phyloP scores from a whole-genome alignment of 2,797 vertebrate species.

The Chelon auratus region DNA sequence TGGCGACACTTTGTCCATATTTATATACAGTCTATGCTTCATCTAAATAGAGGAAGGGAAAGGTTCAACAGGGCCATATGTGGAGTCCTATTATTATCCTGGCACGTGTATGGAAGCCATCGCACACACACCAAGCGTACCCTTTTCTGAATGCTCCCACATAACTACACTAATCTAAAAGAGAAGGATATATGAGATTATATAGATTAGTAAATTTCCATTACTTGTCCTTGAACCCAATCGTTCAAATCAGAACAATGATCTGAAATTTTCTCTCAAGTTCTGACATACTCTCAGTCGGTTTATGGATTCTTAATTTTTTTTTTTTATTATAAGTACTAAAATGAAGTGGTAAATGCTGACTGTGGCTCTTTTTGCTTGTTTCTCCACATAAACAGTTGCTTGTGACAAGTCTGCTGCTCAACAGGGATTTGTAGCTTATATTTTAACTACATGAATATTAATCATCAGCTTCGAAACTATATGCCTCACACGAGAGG shows the following conservation, averaged over 20 bases:
- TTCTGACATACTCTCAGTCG: conserved; percentile 8
- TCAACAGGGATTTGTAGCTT: conserved; percentile 68
- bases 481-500: conserved; percentile 56
- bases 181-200: too few relatives aligned
- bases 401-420: conserved; percentile 56
- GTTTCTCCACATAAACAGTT: conserved; percentile 49
- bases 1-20: too few relatives aligned
- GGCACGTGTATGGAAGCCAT: too few relatives aligned
- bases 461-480: conserved; percentile 69
- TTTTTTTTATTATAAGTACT: conserved; percentile 23
- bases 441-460: conserved; percentile 74
- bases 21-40: too few relatives aligned
- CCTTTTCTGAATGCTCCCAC: too few relatives aligned
- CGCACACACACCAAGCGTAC: too few relatives aligned
- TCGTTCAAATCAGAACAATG: conserved; percentile 45
- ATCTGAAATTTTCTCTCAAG: conserved; percentile 12
- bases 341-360: conserved; percentile 37
- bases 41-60: too few relatives aligned
- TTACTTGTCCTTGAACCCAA: neutral
- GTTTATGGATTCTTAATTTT: conserved; percentile 35
- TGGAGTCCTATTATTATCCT: too few relatives aligned
- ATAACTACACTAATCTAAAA: too few relatives aligned
- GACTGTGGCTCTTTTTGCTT: conserved; percentile 38
- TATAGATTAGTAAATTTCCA: neutral
- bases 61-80: too few relatives aligned